Evolutionary conservation across 1,140 invertebrate species (phyloP).

Genomic region (Sitophilus oryzae): DNA sequence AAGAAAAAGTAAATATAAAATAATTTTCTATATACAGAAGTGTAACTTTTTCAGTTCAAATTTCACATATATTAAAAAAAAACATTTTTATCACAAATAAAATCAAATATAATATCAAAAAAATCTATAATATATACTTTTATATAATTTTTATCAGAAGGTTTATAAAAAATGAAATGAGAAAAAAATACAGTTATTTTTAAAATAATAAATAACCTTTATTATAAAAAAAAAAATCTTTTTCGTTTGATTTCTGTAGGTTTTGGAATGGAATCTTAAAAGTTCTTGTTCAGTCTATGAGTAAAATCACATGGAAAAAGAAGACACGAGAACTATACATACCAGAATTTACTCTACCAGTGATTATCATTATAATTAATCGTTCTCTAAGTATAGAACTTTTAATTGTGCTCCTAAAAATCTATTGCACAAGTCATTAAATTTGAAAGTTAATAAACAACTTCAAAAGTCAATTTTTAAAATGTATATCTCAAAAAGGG

Average conservation of each 20-base stretch:
- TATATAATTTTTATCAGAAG: too few species aligned
- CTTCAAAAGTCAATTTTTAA: conserved; percentile 5
- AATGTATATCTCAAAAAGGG: conserved; percentile 5
- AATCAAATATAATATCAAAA: not conserved
- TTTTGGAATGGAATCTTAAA: too few species aligned
- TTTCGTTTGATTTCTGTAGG: too few species aligned
- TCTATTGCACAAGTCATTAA: conserved; percentile 12
- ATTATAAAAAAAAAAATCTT: too few species aligned
- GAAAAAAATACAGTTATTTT: too few species aligned
- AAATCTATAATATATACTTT: not conserved
- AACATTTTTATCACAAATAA: conserved; percentile 4
- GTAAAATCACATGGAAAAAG: conserved; percentile 3
- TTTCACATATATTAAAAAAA: not conserved
- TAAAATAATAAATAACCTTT: too few species aligned
- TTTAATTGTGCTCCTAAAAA: conserved; percentile 6
- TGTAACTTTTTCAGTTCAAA: not conserved
- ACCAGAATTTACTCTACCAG: not conserved
- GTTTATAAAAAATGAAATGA: too few species aligned
- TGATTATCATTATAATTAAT: not conserved
- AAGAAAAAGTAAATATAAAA: not conserved
- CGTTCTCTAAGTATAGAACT: not conserved
- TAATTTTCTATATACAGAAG: not conserved
- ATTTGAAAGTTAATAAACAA: conserved; percentile 19
- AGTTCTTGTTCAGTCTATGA: conserved; percentile 1
- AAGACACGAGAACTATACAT: not conserved